Conservation (phyloP, 2,888 invertebrate genomes). For the Dyspetes luteomarginatus region DNA sequence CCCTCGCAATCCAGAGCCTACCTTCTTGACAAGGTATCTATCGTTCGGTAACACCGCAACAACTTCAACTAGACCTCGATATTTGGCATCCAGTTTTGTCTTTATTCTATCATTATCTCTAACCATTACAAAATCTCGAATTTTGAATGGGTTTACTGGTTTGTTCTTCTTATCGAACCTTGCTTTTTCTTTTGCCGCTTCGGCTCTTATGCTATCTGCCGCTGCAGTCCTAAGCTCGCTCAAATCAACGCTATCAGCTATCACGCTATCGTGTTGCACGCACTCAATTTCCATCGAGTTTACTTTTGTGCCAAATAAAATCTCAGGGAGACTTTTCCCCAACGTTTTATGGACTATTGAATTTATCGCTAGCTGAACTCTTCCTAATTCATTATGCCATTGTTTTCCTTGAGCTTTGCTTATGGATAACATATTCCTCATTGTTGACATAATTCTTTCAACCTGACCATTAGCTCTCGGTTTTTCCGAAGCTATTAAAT, state of each 20-base stretch:
- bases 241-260: neutral
- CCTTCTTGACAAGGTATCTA: constrained; percentile 15
- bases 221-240: neutral
- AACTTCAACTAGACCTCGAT: constrained; percentile 19
- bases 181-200: constrained; percentile 31
- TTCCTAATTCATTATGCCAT: constrained; percentile 7
- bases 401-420: constrained; percentile 25
- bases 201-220: constrained; percentile 9
- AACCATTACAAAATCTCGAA: constrained; percentile 21
- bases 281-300: neutral
- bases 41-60: constrained; percentile 24
- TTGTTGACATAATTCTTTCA: constrained; percentile 18
- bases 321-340: constrained; percentile 11
- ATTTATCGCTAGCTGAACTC: constrained; percentile 18
- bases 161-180: constrained; percentile 48
- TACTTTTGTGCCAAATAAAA: constrained; percentile 7
- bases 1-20: constrained; percentile 19
- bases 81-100: constrained; percentile 15
- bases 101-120: constrained; percentile 5
- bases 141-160: constrained; percentile 27
- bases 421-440: constrained; percentile 23
- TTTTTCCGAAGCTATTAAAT: constrained; percentile 21
- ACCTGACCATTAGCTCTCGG: constrained; percentile 27
- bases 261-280: neutral
- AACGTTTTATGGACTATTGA: constrained; percentile 8